phyloP scores from a whole-genome alignment of 2,797 vertebrate genomes.

The Hydrophis major region DNA sequence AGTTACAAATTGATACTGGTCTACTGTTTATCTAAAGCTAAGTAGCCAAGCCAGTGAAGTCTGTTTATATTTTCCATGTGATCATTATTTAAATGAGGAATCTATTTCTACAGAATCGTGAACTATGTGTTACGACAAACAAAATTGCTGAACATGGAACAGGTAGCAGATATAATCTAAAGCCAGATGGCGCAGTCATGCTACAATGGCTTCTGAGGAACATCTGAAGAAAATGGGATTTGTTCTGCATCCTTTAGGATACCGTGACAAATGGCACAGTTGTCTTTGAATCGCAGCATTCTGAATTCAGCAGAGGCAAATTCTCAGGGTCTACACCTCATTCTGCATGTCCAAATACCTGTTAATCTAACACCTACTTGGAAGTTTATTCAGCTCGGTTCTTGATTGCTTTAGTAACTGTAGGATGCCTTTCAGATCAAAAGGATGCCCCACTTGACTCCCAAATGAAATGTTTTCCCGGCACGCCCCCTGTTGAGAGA shows the following conservation, averaged over 20 bases:
- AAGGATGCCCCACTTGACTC: slow-evolving; percentile 11
- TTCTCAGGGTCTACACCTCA: neutral
- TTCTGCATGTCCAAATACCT: slow-evolving; percentile 22
- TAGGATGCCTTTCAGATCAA: slow-evolving; percentile 21
- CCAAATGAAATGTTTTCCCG: neutral
- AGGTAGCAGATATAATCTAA: neutral
- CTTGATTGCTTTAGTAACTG: slow-evolving; percentile 9
- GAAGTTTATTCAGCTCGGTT: slow-evolving; percentile 20
- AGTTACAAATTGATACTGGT: neutral
- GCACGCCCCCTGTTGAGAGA: slow-evolving; percentile 23
- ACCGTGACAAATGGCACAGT: neutral
- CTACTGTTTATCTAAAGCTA: neutral
- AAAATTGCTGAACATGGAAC: neutral
- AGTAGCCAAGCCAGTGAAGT: neutral
- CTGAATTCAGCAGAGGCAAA: neutral
- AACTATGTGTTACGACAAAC: neutral
- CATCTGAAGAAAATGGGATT: neutral
- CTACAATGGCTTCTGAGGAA: neutral
- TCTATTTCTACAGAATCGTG: neutral
- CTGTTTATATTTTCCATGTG: neutral
- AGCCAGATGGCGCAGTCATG: neutral
- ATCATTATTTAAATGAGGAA: neutral
- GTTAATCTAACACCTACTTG: slow-evolving; percentile 16
- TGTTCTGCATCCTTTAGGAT: neutral
- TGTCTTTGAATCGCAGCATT: neutral